phyloP scores from a whole-genome alignment of 2,113 vertebrate genomes.

The Cromileptes altivelis region DNA sequence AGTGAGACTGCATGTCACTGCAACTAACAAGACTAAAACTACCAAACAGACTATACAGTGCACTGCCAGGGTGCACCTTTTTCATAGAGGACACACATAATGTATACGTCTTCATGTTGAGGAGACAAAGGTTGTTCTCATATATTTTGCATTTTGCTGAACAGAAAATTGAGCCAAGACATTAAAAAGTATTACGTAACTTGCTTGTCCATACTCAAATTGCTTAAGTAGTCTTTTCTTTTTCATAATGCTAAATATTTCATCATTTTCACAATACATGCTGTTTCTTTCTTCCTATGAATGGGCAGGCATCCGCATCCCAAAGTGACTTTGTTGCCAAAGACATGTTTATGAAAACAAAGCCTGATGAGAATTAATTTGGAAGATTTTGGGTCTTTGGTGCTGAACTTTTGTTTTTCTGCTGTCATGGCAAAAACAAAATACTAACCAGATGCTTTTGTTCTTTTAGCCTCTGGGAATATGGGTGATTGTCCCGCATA shows the following conservation, averaged over 20 bases:
- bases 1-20: conserved; percentile 18
- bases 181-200: conserved; percentile 10
- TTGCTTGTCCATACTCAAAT: neutral
- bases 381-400: conserved; percentile 14
- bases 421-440: conserved; percentile 22
- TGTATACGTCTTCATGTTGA: conserved; percentile 6
- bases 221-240: neutral
- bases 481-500: neutral
- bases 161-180: neutral
- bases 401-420: conserved; percentile 23
- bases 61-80: neutral
- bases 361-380: conserved; percentile 33
- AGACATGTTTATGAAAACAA: neutral
- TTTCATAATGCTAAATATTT: conserved; percentile 39
- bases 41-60: conserved; percentile 34
- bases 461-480: conserved; percentile 34
- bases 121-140: neutral
- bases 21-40: conserved; percentile 17
- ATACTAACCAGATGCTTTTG: conserved; percentile 30
- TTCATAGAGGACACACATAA: neutral
- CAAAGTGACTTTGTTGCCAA: conserved; percentile 20
- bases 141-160: neutral
- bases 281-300: conserved; percentile 8
- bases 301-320: conserved; percentile 6
- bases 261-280: conserved; percentile 31